A percentile compares a stretch with the other conserved stretches of the same genome.
Evolutionary conservation across 1,140 invertebrate species (phyloP).

Genomic region (Diabrotica undecimpunctata): DNA sequence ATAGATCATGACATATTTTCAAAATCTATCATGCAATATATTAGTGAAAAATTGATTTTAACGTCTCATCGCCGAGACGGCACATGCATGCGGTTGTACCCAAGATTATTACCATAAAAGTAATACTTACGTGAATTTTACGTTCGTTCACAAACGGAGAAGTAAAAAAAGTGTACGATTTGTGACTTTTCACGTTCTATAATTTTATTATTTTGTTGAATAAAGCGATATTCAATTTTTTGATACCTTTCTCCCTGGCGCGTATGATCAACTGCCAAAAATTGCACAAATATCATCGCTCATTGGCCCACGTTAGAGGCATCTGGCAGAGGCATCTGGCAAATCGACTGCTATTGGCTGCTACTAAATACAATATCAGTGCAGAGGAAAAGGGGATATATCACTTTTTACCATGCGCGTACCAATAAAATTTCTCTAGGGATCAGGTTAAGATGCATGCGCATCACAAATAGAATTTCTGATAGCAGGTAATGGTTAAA

Average conservation of each 20-base stretch:
- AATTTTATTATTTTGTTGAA: constrained; percentile 41
- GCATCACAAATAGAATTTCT: too few species aligned
- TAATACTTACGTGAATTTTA: constrained; percentile 46
- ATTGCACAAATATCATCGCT: constrained; percentile 17
- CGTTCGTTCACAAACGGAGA: constrained; percentile 27
- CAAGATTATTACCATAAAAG: neutral
- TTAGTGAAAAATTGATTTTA: constrained; percentile 20
- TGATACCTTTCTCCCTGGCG: constrained; percentile 15
- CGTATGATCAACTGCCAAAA: constrained; percentile 35
- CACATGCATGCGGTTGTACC: neutral
- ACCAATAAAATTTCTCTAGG: too few species aligned
- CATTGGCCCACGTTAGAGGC: constrained; percentile 40
- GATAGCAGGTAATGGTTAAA: too few species aligned
- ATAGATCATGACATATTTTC: constrained; percentile 30
- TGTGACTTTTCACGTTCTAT: constrained; percentile 34
- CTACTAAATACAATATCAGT: constrained; percentile 22
- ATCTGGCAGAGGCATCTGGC: constrained; percentile 46
- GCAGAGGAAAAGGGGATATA: constrained; percentile 14
- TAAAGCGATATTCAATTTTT: constrained; percentile 41
- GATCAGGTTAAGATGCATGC: too few species aligned
- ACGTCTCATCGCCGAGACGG: constrained; percentile 5
- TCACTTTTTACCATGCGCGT: too few species aligned
- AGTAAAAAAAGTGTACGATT: constrained; percentile 28
- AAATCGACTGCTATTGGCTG: constrained; percentile 30
- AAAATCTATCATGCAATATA: constrained; percentile 21